Evolutionary conservation across 2,888 invertebrate species (phyloP), one percentile per base, ranked within the genome.

Genomic region (Steinernema hermaphroditum): DNA sequence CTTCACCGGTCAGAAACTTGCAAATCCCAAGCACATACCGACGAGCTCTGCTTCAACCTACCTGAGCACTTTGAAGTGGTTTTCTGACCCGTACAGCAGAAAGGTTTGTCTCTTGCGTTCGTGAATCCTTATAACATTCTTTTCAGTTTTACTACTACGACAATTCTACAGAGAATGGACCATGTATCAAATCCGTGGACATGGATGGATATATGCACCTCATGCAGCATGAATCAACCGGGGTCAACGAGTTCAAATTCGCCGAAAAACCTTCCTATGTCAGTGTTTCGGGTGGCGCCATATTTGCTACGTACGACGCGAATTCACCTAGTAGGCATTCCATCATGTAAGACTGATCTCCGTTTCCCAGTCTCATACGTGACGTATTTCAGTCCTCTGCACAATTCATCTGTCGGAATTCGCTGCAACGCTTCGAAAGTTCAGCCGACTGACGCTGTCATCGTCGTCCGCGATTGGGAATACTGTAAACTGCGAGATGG

Each of bases 381-480:
- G 2, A 69, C 12, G 37, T 14, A 43, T 9, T 54, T 54, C 1
- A 71, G 71, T 8, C n/a, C 71, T 12, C 43, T 43, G 41, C 9
- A 16, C 34, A 46, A 50, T 44, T 32, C 37, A 0, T 49, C 19
- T 68, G 16, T 43, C 27, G 68, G 69, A 9, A 12, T 14, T 29
- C 41, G 68, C n/a, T 72, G 72, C 32, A 8, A 19, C 12, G 9
- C 37, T 9, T 69, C 44, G 44, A n/a, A 24, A 27, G 6, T 24
- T 27, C 68, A 37, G 16, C 14, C 34, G 34, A 29, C 57, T n/a
- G 72, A 72, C 16, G 68, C 49, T 19, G 24, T 72, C 8, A 37
- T 72, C n/a, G 72, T 72, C 24, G 22, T 72, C 8, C 57, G 62
- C 29, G 72, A 62, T n/a, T 72, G 72, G 72, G 72, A 72, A 22